These are phyloP conservation scores for Sebastes trivittatus DNA, from an alignment of 2,797 vertebrate genomes.

Conservation along the genomic window DNA sequence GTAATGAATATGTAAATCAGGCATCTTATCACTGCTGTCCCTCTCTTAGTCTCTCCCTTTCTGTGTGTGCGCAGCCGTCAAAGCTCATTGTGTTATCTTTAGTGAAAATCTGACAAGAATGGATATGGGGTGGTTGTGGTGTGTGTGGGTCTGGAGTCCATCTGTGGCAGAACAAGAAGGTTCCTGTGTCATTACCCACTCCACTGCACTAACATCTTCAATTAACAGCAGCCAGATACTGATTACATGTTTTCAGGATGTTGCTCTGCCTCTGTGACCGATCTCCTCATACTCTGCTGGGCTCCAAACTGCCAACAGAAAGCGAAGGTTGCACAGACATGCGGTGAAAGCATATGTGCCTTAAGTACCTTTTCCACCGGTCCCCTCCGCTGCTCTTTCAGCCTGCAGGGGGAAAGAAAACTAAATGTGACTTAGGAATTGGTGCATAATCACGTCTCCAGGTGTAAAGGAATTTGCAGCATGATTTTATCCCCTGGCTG, in stretches of 20 bases:
- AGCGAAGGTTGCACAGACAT: conserved; percentile 28
- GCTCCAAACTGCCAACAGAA: conserved; percentile 45
- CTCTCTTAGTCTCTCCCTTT: conserved; percentile 1
- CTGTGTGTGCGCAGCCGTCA: not conserved
- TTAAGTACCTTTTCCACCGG: conserved; percentile 7
- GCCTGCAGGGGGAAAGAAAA: conserved; percentile 24
- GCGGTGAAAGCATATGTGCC: conserved; percentile 10
- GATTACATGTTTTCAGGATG: conserved; percentile 80
- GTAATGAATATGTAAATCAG: conserved; percentile 7
- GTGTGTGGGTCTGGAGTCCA: conserved; percentile 51
- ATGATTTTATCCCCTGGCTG: conserved; percentile 54
- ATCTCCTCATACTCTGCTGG: conserved; percentile 74
- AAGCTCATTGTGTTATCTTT: conserved; percentile 11
- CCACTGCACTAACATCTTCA: conserved; percentile 81
- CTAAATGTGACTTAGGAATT: conserved; percentile 53
- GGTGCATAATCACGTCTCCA: conserved; percentile 68
- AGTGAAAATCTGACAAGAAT: conserved; percentile 14
- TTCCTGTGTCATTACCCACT: conserved; percentile 81
- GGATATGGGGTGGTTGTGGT: not conserved
- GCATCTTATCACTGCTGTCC: not conserved
- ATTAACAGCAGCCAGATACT: conserved; percentile 79
- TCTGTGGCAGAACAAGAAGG: conserved; percentile 71
- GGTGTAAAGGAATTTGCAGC: conserved; percentile 70
- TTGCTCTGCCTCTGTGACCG: conserved; percentile 75
- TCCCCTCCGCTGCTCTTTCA: conserved; percentile 30